Conservation (phyloP, 1,140 invertebrate genomes). For the Tetramorium parvispinum region DNA sequence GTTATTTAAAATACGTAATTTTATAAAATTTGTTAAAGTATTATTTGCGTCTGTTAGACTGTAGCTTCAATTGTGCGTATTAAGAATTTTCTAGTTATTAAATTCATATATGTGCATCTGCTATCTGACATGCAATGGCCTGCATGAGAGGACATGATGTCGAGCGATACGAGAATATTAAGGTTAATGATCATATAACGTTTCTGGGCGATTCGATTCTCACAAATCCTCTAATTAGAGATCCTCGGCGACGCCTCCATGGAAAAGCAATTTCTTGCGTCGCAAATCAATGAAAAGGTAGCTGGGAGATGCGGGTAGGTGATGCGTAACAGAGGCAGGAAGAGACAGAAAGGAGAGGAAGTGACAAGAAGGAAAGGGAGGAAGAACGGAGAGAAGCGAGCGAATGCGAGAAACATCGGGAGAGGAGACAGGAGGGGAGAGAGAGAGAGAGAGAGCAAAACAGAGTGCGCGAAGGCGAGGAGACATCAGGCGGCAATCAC, state of each 20-base stretch:
- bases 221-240: conserved; percentile 65
- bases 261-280: conserved; percentile 65
- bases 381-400: background rate
- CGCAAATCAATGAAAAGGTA: conserved; percentile 44
- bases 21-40: background rate
- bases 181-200: conserved; percentile 22
- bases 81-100: conserved; percentile 15
- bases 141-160: conserved; percentile 12
- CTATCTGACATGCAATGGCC: background rate
- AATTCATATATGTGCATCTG: background rate
- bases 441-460: background rate
- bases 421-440: background rate
- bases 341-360: background rate
- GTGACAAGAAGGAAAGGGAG: background rate
- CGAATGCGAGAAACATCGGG: conserved; percentile 15
- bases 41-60: background rate
- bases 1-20: background rate
- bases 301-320: conserved; percentile 7
- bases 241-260: conserved; percentile 61
- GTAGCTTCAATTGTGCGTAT: background rate
- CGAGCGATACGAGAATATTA: conserved; percentile 11
- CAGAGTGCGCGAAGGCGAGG: conserved; percentile 48
- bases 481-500: conserved; percentile 65
- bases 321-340: conserved; percentile 45
- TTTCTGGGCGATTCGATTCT: conserved; percentile 21